Evolutionary conservation across 2,888 invertebrate genomes (phyloP), one percentile per base, ranked within the genome.

Genomic region (Andrena dorsata): DNA sequence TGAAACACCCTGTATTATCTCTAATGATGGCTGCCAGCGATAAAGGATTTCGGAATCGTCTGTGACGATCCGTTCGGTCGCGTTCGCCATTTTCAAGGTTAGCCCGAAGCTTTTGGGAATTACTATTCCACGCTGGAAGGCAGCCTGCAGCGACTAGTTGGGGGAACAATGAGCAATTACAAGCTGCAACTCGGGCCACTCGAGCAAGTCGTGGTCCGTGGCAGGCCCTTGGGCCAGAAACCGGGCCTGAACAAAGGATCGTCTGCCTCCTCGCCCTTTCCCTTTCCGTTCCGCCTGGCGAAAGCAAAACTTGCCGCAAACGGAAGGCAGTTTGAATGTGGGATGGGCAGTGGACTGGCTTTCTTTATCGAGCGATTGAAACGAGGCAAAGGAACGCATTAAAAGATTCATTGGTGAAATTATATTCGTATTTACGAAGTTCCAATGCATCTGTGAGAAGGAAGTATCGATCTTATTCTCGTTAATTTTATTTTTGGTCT

Each of bases 91-190:
- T 51, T 75, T 75, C 71, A 75, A 75, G 70, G 71, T 49, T 69
- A 13, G 47, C 58, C 47, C 26, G 69, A 10, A 26, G 58, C 58
- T 74, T 58, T 74, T n/a, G 41, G 16, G 35, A 60, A 41, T 60
- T 41, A 61, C 13, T 49, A 32, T 72, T 32, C 60, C 61, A 4
- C 32, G 61, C 32, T 51, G 32, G 23, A 30, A 61, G 53, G 32
- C 53, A 51, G 70, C 35, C 61, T 16, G 28, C 26, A 8, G 51
- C 51, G 13, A 30, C 32, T 49, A 69, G 26, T 8, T 8, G 10
- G 56, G 41, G 51, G 82, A 83, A 83, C 83, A 83, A 83, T 65
- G 78, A 76, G 71, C 78, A 78, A 75, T 82, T 72, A 75, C 68
- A 61, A 61, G 56, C 69, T 53, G 69, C 60, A 63, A 60, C 69